Base-by-base conservation (phyloP, 2,888 invertebrate genomes). In the Himalopsyche tibetana region DNA sequence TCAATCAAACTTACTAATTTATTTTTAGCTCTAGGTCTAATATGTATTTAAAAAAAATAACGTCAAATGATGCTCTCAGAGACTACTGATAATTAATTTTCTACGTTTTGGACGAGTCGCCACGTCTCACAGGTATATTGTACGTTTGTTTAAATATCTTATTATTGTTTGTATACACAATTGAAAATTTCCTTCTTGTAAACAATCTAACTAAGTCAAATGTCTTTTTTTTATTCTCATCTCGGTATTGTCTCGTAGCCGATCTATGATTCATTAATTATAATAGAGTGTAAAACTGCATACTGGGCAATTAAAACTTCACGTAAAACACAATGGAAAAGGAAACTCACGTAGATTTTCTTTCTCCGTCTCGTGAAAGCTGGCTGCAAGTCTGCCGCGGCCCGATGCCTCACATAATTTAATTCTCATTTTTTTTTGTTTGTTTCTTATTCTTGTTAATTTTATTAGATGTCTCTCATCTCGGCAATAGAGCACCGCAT, bases 241-340 rank as follows among this genome's bases (percentile, higher is more conserved):
- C 74, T 74, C 36, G 36, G 74, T 74, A 74, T 74, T 74, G 74
- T 74, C 74, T 74, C 15, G 12, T 5, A 38, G 15, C 74, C 5
- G 36, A 74, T 74, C 74, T 12, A 74, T 74, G 38, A 74, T 36
- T 74, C 38, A 74, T 51, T 51, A 12, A 51, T 51, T 15, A 51
- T 74, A 36, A 38, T 74, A 19, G 36, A 36, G 74, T 74, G 74
- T 36, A 15, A 36, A 28, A 74, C 36, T 74, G 36, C 36, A 74
- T 74, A 15, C 74, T 74, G 15, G 74, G 74, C 74, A 74, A 74
- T 74, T 74, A 74, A 74, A 74, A 74, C 74, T 74, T 74, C 74
- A 38, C 38, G 19, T 28, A 15, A 36, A 74, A 74, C 74, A 74
- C 74, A 74, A 74, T 74, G 74, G 74, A 74, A 74, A 74, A 74